Evolutionary conservation across 30 jellyfish, hydroid and myxozoan species (phyloP), one percentile per base, ranked within the genome.

Genomic region (Pseudorhiza aurosa): DNA sequence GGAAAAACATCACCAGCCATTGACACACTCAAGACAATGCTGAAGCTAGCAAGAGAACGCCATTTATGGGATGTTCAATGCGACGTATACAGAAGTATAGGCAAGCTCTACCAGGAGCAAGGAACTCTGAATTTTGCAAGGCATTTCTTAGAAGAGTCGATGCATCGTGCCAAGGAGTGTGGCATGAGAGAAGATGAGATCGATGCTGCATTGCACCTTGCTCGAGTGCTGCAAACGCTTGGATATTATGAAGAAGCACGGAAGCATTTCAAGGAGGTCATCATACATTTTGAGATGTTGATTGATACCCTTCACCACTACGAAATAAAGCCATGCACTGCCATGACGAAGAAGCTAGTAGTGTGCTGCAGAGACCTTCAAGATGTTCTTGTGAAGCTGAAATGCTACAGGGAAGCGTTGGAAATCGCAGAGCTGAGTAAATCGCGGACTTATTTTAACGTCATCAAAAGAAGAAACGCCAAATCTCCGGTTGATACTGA

Each of bases 141-240:
- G 55, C 69, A 44, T 57, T 80, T 40, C 33, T 76, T 80, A n/a
- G 82, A 51, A 44, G 83, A 80, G 36, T 83, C 77, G n/a, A 80
- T 80, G 91, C 58, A 80, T 56, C 91, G 84, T 51, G 91, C 91
- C 2, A 47, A 33, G 6, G 91, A 80, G 10, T 49, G 71, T 49
- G 32, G 60, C 39, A 64, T 80, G 84, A 51, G 37, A n/a, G 72
- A 65, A 6, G 91, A 80, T 14, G 69, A 57, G 21, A 80, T 80
- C n/a, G 84, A 80, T 39, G 91, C 91, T 2, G 77, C 50, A 49
- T 46, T 65, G 84, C 91, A 80, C 49, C 39, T 80, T 35, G 91
- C 91, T 11, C 83, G 51, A 46, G 91, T 80, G 42, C 59, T 80
- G n/a, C 71, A 65, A 31, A n/a, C 51, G 0, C 75, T 80, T 2